Conservation (phyloP, 2,888 invertebrate genomes). For the Epicampocera succincta region DNA sequence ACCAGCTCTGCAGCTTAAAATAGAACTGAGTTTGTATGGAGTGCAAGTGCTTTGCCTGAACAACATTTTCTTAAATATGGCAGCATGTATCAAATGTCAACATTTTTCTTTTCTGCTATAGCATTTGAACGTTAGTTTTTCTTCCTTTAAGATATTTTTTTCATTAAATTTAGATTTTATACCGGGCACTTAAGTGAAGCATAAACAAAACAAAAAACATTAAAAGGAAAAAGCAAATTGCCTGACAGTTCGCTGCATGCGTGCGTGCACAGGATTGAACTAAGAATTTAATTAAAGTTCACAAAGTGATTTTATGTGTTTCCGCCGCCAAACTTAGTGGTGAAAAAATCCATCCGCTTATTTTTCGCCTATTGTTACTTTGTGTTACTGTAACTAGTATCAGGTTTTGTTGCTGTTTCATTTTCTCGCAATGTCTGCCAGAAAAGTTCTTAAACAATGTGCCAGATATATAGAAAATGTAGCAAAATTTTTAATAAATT, state of each 20-base stretch:
- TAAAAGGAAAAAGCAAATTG: constrained; percentile 20
- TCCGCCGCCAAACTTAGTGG: constrained; percentile 25
- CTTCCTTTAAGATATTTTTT: constrained; percentile 21
- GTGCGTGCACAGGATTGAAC: constrained; percentile 52
- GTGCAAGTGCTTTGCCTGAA: neutral
- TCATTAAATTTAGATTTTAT: constrained; percentile 26
- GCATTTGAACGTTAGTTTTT: no score
- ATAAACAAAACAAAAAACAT: neutral
- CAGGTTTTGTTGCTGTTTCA: neutral
- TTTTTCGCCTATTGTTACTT: constrained; percentile 36
- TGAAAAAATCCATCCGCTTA: constrained; percentile 21
- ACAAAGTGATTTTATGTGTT: constrained; percentile 59
- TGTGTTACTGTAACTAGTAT: constrained; percentile 14
- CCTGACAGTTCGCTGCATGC: constrained; percentile 55
- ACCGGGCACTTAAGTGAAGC: constrained; percentile 10
- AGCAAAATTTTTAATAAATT: constrained; percentile 56
- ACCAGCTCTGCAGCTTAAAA: constrained; percentile 27
- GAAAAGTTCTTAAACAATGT: constrained; percentile 45
- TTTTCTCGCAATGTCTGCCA: constrained; percentile 41
- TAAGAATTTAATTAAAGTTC: constrained; percentile 69
- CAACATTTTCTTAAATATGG: constrained; percentile 34
- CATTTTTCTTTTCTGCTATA: neutral
- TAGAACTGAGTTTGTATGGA: constrained; percentile 10
- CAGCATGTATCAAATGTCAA: constrained; percentile 58
- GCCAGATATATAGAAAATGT: constrained; percentile 4